phyloP scores from a whole-genome alignment of 2,888 invertebrate species.

The Tinea semifulvella region DNA sequence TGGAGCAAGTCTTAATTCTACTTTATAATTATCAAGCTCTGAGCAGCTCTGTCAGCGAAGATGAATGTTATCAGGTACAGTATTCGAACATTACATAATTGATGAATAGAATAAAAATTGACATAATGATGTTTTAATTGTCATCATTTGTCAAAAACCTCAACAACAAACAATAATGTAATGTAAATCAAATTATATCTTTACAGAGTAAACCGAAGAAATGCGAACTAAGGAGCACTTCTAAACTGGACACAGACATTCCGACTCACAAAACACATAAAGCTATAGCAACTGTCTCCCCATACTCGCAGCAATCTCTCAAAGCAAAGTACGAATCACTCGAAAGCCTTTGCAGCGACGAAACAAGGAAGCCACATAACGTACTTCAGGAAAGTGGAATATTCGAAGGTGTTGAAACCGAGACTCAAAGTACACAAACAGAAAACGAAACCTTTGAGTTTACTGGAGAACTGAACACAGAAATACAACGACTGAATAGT shows the following conservation, averaged over 20 bases:
- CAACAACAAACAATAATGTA: slow-evolving; percentile 11
- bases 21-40: slow-evolving; percentile 69
- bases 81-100: slow-evolving; percentile 8
- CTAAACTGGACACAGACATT: slow-evolving; percentile 46
- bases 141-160: slow-evolving; percentile 12
- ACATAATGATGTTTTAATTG: neutral
- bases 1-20: slow-evolving; percentile 70
- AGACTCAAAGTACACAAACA: slow-evolving; percentile 62
- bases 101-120: neutral
- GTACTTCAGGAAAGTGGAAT: slow-evolving; percentile 79
- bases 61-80: slow-evolving; percentile 62
- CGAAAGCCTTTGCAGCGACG: slow-evolving; percentile 52
- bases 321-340: slow-evolving; percentile 57
- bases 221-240: slow-evolving; percentile 41
- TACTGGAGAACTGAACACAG: slow-evolving; percentile 65
- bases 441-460: slow-evolving; percentile 65
- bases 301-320: slow-evolving; percentile 53
- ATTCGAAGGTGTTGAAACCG: slow-evolving; percentile 69
- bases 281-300: slow-evolving; percentile 73
- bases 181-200: slow-evolving; percentile 15
- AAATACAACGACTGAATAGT: slow-evolving; percentile 71
- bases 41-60: slow-evolving; percentile 63
- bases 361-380: slow-evolving; percentile 56
- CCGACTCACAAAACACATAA: slow-evolving; percentile 55
- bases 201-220: slow-evolving; percentile 52